Conservation (phyloP, 1,140 invertebrate species). For the Ceratitis capitata region DNA sequence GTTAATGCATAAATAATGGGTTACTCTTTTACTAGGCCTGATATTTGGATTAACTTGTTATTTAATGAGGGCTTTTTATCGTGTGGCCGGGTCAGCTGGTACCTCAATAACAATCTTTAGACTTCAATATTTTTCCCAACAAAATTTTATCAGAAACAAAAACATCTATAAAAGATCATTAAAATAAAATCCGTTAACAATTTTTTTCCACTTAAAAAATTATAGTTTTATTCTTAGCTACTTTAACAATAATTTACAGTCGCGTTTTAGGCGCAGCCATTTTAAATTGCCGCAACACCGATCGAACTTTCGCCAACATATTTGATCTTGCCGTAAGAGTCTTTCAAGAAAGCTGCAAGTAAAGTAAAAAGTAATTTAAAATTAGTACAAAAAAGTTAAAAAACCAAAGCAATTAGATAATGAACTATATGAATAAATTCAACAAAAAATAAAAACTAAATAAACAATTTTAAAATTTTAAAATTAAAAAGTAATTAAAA, state of each 20-base stretch:
- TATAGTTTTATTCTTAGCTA: not conserved
- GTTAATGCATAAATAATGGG: too few species aligned
- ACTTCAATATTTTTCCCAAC: too few species aligned
- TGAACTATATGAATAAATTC: too few species aligned
- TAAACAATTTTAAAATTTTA: too few species aligned
- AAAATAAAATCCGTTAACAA: not conserved
- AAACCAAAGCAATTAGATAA: not conserved
- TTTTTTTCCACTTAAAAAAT: constrained; percentile 7
- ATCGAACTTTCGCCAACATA: constrained; percentile 35
- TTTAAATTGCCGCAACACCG: constrained; percentile 38
- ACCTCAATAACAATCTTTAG: too few species aligned
- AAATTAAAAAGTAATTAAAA: too few species aligned
- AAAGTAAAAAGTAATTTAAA: not conserved
- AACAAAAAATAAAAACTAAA: too few species aligned
- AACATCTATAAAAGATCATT: not conserved
- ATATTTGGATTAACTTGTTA: too few species aligned
- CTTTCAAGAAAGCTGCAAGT: constrained; percentile 37
- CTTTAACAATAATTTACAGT: not conserved
- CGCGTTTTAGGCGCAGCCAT: not conserved
- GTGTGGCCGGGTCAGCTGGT: too few species aligned
- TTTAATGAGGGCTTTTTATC: too few species aligned
- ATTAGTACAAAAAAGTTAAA: not conserved
- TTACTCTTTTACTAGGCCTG: too few species aligned
- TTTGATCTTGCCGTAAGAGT: constrained; percentile 39
- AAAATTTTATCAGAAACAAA: too few species aligned